These are phyloP conservation scores for Limnephilus marmoratus DNA, from an alignment of 2,888 invertebrate genomes.

Conservation along the genomic window DNA sequence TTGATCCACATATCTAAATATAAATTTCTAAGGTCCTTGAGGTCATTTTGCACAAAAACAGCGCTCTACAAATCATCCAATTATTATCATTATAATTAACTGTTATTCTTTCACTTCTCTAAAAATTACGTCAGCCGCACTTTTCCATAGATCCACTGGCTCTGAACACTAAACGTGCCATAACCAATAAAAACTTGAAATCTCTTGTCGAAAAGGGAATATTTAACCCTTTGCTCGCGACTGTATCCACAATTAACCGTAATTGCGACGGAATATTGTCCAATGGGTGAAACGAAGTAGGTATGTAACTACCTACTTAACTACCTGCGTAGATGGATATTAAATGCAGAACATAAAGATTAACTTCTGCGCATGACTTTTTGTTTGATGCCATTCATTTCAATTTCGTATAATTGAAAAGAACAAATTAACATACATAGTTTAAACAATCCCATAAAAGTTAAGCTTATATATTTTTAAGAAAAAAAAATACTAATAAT, in stretches of 20 bases:
- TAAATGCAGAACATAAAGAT: not conserved
- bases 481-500: not conserved
- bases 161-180: not conserved
- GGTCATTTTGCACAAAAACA: too few species aligned
- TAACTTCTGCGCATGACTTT: not conserved
- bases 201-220: not conserved
- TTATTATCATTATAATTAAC: not conserved
- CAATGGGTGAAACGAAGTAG: not conserved
- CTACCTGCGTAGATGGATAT: not conserved
- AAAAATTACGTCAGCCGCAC: not conserved
- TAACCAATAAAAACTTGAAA: not conserved
- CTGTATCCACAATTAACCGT: not conserved
- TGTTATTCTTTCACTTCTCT: not conserved
- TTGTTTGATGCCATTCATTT: not conserved
- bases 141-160: not conserved
- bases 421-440: too few species aligned
- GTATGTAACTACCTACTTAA: not conserved
- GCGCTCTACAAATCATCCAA: too few species aligned
- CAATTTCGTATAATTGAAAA: not conserved
- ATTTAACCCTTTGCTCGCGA: not conserved
- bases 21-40: too few species aligned
- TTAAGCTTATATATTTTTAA: not conserved
- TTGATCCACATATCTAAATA: too few species aligned
- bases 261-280: not conserved
- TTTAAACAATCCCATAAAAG: not conserved